A percentile compares a stretch with the other conserved stretches of the same genome.
phyloP scores from a whole-genome alignment of 2,888 invertebrate species.

The Agonopterix heracliana region DNA sequence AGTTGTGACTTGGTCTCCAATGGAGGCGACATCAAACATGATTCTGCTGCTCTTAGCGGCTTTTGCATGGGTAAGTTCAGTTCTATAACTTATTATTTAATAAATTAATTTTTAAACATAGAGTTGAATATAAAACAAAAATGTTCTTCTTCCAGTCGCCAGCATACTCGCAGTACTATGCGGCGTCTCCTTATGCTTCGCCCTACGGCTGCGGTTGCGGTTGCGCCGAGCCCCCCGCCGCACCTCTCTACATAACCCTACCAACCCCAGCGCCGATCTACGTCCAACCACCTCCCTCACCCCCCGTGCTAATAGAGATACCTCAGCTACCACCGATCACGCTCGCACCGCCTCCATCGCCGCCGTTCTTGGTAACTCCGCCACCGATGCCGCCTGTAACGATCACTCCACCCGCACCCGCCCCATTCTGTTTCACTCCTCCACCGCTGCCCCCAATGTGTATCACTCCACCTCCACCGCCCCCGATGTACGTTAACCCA shows the following conservation, averaged over 20 bases:
- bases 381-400: constrained; percentile 46
- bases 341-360: constrained; percentile 35
- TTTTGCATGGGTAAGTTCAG: constrained; percentile 40
- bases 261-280: constrained; percentile 47
- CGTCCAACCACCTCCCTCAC: constrained; percentile 38
- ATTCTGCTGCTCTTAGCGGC: constrained; percentile 38
- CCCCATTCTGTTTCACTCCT: constrained; percentile 50
- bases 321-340: constrained; percentile 50
- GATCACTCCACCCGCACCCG: constrained; percentile 39
- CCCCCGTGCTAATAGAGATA: constrained; percentile 42
- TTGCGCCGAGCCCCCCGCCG: constrained; percentile 20
- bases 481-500: constrained; percentile 47
- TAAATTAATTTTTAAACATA: no score
- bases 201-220: constrained; percentile 13
- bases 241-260: constrained; percentile 48
- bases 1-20: constrained; percentile 35
- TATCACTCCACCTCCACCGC: constrained; percentile 44
- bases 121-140: not conserved
- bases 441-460: constrained; percentile 48
- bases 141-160: constrained; percentile 34
- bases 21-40: constrained; percentile 36
- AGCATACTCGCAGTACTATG: constrained; percentile 49
- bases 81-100: no score
- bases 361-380: constrained; percentile 39
- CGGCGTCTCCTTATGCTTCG: constrained; percentile 19